These are phyloP conservation scores for Notolepis coatsorum DNA, from an alignment of 2,797 vertebrate species.

Conservation along the genomic window DNA sequence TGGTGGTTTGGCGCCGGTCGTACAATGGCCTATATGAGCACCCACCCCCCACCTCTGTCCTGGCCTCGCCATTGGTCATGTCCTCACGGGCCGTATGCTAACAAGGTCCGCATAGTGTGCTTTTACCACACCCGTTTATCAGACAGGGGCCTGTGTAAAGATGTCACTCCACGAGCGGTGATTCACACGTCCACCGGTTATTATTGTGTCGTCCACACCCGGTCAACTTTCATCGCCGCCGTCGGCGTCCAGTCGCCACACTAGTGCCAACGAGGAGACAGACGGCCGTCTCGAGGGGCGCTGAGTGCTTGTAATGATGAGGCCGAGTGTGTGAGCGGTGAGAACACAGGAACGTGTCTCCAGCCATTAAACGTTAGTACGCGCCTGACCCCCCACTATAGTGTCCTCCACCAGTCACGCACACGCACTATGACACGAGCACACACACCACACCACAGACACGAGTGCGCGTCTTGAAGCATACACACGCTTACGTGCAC, in stretches of 20 bases:
- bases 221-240: conserved; percentile 50
- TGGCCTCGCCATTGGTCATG: conserved; percentile 70
- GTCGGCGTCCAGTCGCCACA: conserved; percentile 21
- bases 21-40: too few species aligned
- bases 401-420: neutral
- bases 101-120: conserved; percentile 69
- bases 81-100: conserved; percentile 57
- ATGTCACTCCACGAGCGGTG: conserved; percentile 75
- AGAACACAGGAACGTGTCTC: conserved; percentile 7
- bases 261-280: conserved; percentile 44
- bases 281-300: conserved; percentile 56
- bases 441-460: conserved; percentile 7
- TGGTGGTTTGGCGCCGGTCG: conserved; percentile 35
- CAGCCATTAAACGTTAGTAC: conserved; percentile 48
- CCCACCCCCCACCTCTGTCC: conserved; percentile 34
- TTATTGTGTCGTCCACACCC: conserved; percentile 70
- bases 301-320: conserved; percentile 47
- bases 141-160: conserved; percentile 72
- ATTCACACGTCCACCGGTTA: conserved; percentile 72
- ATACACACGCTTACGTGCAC: neutral
- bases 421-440: neutral
- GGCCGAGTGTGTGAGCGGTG: conserved; percentile 27
- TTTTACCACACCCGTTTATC: conserved; percentile 71
- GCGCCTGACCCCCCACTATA: conserved; percentile 35
- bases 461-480: too few species aligned